phyloP scores from a whole-genome alignment of 2,797 vertebrate species.

The Gymnothorax javanicus region DNA sequence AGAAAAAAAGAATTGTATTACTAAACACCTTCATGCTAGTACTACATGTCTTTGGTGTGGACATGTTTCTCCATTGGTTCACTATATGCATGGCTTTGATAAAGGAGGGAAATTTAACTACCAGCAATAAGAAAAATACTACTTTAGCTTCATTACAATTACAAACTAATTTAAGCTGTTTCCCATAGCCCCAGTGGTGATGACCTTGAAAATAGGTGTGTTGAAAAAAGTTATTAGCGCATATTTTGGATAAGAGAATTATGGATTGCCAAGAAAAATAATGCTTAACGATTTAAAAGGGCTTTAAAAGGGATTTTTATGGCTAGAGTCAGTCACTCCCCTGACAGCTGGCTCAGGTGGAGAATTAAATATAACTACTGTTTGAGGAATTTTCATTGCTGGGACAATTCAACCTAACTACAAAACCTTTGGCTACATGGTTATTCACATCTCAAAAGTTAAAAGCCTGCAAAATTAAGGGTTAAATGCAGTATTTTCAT shows the following conservation, averaged over 20 bases:
- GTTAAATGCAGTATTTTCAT: no score
- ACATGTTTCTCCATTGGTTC: background rate
- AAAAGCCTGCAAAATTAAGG: background rate
- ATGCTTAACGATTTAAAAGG: background rate
- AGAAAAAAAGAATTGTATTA: background rate
- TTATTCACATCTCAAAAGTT: background rate
- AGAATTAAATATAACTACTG: background rate
- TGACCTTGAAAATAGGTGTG: constrained; percentile 2
- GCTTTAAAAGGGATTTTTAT: constrained; percentile 7
- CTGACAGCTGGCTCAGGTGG: background rate
- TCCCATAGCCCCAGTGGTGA: background rate
- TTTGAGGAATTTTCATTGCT: background rate
- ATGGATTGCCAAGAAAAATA: constrained; percentile 11
- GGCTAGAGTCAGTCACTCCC: constrained; percentile 1
- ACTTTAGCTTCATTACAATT: background rate
- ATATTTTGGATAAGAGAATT: constrained; percentile 23
- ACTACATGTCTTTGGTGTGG: background rate
- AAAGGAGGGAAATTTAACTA: background rate
- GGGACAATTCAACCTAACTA: background rate
- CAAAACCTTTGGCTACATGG: background rate
- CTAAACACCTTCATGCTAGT: background rate
- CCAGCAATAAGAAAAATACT: background rate
- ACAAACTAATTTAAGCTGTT: constrained; percentile 7
- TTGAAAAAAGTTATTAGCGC: constrained; percentile 20
- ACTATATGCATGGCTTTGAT: background rate